Conservation (phyloP, 2,888 invertebrate species). For the Eueremaeus valkanovi region DNA sequence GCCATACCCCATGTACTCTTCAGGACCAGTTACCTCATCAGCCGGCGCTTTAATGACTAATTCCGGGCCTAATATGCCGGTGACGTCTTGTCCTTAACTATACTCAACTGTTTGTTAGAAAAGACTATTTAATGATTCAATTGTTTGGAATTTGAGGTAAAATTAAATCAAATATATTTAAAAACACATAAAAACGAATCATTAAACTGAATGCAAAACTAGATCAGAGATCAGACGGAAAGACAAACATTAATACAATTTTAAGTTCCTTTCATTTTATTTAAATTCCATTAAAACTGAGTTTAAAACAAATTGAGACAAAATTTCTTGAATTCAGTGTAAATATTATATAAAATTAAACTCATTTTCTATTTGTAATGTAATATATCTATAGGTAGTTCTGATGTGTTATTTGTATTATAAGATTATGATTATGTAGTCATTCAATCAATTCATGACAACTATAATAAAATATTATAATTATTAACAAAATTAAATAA, state of each 20-base stretch:
- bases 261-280: background rate
- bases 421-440: conserved; percentile 14
- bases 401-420: background rate
- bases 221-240: background rate
- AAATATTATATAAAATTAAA: background rate
- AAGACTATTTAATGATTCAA: background rate
- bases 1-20: conserved; percentile 15
- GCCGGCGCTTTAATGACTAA: background rate
- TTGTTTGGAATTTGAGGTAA: background rate
- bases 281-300: background rate
- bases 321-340: background rate
- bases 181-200: background rate
- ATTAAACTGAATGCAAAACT: background rate
- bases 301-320: too few species aligned
- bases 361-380: background rate
- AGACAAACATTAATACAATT: too few species aligned
- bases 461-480: background rate
- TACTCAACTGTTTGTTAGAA: background rate
- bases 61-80: background rate
- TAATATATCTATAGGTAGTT: background rate
- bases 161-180: background rate
- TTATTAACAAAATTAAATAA: background rate
- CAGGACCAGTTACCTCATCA: background rate
- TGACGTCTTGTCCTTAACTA: background rate
- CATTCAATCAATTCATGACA: background rate